Evolutionary conservation across 2,797 vertebrate genomes (phyloP).

Genomic region (Sebastes minor): DNA sequence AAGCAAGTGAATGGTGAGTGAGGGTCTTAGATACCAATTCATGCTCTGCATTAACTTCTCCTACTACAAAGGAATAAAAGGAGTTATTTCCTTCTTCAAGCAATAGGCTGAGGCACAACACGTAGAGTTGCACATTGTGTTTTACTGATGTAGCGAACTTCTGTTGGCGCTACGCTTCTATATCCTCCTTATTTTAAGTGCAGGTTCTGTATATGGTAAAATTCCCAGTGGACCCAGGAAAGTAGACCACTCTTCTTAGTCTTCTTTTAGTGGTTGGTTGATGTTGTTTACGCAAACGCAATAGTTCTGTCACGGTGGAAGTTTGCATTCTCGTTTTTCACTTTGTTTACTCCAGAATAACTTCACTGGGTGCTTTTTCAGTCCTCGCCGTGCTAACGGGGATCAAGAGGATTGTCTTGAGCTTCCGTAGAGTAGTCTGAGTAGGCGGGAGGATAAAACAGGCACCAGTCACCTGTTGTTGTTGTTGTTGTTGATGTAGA

Average conservation of each 20-base stretch:
- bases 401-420: constrained; percentile 66
- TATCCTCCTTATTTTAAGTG: constrained; percentile 48
- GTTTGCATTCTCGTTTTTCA: constrained; percentile 52
- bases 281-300: constrained; percentile 72
- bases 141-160: constrained; percentile 36
- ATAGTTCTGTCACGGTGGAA: constrained; percentile 63
- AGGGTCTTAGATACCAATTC: constrained; percentile 25
- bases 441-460: constrained; percentile 63
- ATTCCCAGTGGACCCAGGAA: constrained; percentile 69
- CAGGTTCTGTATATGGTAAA: constrained; percentile 39
- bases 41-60: constrained; percentile 43
- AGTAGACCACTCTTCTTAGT: constrained; percentile 68
- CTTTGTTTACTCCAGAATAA: constrained; percentile 70
- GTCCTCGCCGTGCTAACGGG: constrained; percentile 54
- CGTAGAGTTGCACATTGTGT: constrained; percentile 33
- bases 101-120: constrained; percentile 29
- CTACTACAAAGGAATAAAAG: constrained; percentile 35
- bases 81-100: constrained; percentile 29
- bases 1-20: constrained; percentile 9
- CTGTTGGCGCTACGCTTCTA: constrained; percentile 16
- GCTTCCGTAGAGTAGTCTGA: constrained; percentile 32
- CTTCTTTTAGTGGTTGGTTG: constrained; percentile 51
- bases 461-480: constrained; percentile 70
- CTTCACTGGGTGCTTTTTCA: constrained; percentile 60
- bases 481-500: constrained; percentile 35